Percentiles rank a stretch among this genome's conserved stretches.
phyloP scores from a whole-genome alignment of 2,113 vertebrate genomes.

The Panurus biarmicus region DNA sequence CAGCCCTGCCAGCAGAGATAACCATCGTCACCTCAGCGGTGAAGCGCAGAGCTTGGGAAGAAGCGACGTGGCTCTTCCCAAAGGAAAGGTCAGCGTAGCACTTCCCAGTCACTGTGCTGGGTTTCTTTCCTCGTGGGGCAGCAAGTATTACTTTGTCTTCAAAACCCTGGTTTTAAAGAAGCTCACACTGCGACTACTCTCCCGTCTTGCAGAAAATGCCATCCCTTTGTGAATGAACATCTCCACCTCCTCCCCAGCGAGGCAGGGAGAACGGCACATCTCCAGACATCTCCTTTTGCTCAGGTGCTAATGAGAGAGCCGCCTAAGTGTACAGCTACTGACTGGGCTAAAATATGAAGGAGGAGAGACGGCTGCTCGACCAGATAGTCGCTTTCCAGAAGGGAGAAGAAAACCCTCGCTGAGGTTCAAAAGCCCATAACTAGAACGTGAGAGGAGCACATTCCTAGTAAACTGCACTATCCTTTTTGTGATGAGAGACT shows the following conservation, averaged over 20 bases:
- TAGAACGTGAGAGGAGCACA: rapidly evolving
- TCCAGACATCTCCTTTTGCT: background rate
- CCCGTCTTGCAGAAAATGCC: background rate
- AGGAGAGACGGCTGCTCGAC: background rate
- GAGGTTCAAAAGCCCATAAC: background rate
- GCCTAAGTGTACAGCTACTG: background rate
- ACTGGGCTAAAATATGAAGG: background rate
- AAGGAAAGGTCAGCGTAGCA: background rate
- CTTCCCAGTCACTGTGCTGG: background rate
- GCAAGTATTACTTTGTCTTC: background rate
- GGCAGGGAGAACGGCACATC: background rate
- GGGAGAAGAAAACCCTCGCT: background rate
- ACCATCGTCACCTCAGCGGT: background rate
- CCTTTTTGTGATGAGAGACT: background rate
- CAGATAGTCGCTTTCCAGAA: background rate
- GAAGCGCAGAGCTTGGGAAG: background rate
- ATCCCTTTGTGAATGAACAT: background rate
- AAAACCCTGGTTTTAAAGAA: background rate
- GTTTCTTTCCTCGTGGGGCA: background rate
- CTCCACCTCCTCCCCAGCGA: background rate
- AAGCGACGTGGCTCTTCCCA: background rate
- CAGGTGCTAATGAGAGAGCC: background rate
- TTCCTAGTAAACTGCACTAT: background rate
- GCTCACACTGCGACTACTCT: background rate
- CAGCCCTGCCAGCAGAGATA: background rate